A percentile compares a stretch with the other conserved stretches of the same genome.
Evolutionary conservation across 1,140 invertebrate genomes (phyloP).

Genomic region (Steinernema feltiae): DNA sequence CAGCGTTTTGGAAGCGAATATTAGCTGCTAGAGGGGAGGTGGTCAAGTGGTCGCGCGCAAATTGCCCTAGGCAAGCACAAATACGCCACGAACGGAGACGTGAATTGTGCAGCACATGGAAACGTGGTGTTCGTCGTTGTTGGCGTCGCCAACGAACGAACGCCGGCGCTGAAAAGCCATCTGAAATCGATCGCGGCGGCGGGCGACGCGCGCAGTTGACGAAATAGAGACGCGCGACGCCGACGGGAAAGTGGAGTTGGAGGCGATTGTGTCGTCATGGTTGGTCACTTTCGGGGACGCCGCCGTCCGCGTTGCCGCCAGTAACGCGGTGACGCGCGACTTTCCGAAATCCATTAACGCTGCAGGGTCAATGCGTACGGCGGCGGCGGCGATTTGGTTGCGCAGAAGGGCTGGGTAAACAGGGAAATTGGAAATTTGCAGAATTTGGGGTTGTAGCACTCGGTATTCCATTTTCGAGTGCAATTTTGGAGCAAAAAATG

Average conservation of each 20-base stretch:
- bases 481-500: too few relatives aligned
- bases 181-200: background rate
- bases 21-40: too few relatives aligned
- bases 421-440: too few relatives aligned
- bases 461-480: too few relatives aligned
- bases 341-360: constrained; percentile 10
- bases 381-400: background rate
- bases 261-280: constrained; percentile 14
- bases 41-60: too few relatives aligned
- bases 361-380: background rate
- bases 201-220: background rate
- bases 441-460: too few relatives aligned
- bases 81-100: too few relatives aligned
- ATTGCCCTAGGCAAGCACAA: too few relatives aligned
- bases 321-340: too few relatives aligned
- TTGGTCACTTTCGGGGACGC: background rate
- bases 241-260: too few relatives aligned
- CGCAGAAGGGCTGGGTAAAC: background rate
- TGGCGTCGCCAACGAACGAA: background rate
- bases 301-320: background rate
- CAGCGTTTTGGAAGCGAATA: too few relatives aligned
- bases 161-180: background rate
- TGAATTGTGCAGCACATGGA: background rate
- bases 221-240: background rate
- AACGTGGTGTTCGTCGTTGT: too few relatives aligned